Evolutionary conservation across 2,888 invertebrate genomes (phyloP).

Genomic region (Bimastos eiseni): DNA sequence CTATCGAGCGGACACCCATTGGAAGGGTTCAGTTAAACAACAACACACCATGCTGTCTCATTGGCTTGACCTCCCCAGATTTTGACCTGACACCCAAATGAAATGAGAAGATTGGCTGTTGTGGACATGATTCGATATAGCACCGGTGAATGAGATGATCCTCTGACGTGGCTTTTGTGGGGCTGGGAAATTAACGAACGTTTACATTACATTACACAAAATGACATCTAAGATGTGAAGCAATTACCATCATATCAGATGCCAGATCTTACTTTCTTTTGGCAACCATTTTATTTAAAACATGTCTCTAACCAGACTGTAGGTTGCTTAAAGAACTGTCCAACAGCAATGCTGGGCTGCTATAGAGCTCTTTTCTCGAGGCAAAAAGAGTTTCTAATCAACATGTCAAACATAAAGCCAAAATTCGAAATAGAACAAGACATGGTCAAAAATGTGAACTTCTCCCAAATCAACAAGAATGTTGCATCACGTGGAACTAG

Average conservation of each 20-base stretch:
- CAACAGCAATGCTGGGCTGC: background rate
- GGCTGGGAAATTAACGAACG: no score
- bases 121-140: no score
- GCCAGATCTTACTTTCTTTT: background rate
- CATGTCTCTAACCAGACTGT: background rate
- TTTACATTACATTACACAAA: no score
- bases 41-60: no score
- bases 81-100: no score
- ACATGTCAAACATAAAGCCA: background rate
- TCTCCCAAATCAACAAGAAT: background rate
- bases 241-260: background rate
- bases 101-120: no score
- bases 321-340: background rate
- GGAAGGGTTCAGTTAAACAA: background rate
- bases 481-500: background rate
- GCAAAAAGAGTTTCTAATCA: background rate
- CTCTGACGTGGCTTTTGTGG: no score
- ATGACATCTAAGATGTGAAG: no score
- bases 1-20: no score
- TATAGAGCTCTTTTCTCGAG: background rate
- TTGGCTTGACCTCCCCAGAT: no score
- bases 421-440: background rate
- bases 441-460: background rate
- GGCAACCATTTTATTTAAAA: background rate
- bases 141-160: no score